Conservation (phyloP, 2,113 vertebrate species). For the Isichthys henryi region DNA sequence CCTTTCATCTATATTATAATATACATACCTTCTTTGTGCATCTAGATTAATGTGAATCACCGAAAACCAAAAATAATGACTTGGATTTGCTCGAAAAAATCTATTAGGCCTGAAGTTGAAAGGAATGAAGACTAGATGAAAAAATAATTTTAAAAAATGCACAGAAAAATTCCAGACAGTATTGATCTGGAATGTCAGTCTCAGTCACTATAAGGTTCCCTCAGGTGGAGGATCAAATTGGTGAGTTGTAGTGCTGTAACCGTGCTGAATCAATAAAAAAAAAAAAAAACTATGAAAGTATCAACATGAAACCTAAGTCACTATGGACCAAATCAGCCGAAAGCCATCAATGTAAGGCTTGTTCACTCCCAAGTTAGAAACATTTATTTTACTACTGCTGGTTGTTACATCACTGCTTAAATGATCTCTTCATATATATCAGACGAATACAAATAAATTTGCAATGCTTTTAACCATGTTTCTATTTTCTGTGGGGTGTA, state of each 20-base stretch:
- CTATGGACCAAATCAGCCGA: background rate
- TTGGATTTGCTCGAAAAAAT: background rate
- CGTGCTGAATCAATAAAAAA: background rate
- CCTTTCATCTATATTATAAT: background rate
- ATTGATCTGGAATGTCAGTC: background rate
- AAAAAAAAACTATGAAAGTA: background rate
- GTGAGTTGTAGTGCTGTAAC: background rate
- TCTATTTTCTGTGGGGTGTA: background rate
- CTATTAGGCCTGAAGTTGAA: background rate
- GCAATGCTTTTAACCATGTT: background rate
- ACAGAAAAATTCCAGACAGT: background rate
- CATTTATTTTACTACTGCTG: background rate
- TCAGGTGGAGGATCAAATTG: background rate
- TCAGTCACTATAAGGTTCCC: background rate
- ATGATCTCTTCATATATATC: background rate
- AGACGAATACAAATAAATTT: background rate
- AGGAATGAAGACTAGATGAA: background rate
- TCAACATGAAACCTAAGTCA: background rate
- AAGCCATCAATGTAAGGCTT: background rate
- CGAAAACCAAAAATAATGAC: background rate
- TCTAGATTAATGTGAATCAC: background rate
- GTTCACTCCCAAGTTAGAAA: background rate
- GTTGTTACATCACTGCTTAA: background rate
- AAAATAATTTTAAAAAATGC: background rate
- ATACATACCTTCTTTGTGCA: background rate